Percentiles rank a stretch among this genome's conserved stretches.
Evolutionary conservation across 2,888 invertebrate genomes (phyloP).

Genomic region (Hypomecis atomaria): DNA sequence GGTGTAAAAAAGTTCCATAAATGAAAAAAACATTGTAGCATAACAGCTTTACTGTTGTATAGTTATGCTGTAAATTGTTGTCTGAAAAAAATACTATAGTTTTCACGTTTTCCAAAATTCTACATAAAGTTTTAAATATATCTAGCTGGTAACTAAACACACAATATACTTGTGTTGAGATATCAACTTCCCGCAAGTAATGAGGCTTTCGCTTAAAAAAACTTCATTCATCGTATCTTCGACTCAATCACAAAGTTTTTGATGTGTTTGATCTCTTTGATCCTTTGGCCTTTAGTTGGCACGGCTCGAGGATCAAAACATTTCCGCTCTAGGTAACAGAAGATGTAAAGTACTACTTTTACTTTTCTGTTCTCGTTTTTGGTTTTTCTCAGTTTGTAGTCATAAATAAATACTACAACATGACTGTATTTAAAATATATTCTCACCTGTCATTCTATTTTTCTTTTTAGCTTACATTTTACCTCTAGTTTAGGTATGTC

Average conservation of each 20-base stretch:
- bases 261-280: slow-evolving; percentile 11
- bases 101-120: no score
- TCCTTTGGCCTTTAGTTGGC: not conserved
- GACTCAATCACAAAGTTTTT: slow-evolving; percentile 12
- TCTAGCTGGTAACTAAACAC: no score
- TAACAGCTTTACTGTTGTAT: no score
- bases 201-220: not conserved
- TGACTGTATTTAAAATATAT: not conserved
- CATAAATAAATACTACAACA: not conserved
- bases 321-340: slow-evolving; percentile 4
- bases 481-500: no score
- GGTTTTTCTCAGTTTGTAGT: not conserved
- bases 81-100: no score
- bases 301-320: slow-evolving; percentile 12
- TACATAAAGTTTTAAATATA: no score
- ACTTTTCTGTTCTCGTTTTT: slow-evolving; percentile 7
- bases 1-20: no score
- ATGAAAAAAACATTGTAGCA: no score
- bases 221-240: not conserved
- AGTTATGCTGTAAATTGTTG: no score
- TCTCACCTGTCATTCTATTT: no score
- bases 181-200: not conserved
- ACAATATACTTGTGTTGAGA: not conserved
- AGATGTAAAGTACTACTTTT: no score
- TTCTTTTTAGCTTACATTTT: no score